Evolutionary conservation across 2,797 vertebrate genomes (phyloP), one percentile per base, ranked within the genome.

Genomic region (Anomalospiza imberbis): DNA sequence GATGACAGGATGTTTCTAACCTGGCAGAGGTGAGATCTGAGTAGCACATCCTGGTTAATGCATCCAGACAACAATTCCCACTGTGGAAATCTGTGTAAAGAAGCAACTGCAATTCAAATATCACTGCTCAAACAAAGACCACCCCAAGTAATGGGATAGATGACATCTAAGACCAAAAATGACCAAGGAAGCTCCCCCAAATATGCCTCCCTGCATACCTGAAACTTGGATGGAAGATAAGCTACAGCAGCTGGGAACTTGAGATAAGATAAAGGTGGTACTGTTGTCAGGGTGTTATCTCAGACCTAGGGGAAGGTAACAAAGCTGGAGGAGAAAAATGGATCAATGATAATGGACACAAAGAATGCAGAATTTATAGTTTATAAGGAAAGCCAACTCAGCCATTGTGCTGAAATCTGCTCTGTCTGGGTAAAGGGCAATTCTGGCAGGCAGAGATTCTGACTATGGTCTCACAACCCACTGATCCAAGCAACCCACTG

Each of bases 391-490:
- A 67, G 6, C 4, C n/a, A 53, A 2, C 8, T 40, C 17, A 40
- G 38, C 38, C 38, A 40, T 13, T 40, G 38, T 19, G 17, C 20
- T 80, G 25, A 47, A 67, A 67, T 34, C 68, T 54, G 10, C 21
- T 80, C 29, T 6, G 47, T 4, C 14, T 61, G 18, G 10, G 4
- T 36, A 36, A 36, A 65, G 61, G 25, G 8, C 6, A 32, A 14
- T 42, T 54, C 12, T 0, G 1, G 9, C 21, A 22, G 26, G 31
- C 0, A 1, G 16, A 32, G 47, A 12, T 54, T 26, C 25, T 10
- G 5, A 24, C 12, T 26, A 13, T 4, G 3, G 9, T 29, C n/a
- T 38, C 31, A 58, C 11, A 42, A 13, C 25, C 16, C 10, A 22
- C 9, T 15, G 21, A 42, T 10, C 2, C 17, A 31, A 47, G 40